phyloP scores from a whole-genome alignment of 2,113 vertebrate species.

The Panurus biarmicus region DNA sequence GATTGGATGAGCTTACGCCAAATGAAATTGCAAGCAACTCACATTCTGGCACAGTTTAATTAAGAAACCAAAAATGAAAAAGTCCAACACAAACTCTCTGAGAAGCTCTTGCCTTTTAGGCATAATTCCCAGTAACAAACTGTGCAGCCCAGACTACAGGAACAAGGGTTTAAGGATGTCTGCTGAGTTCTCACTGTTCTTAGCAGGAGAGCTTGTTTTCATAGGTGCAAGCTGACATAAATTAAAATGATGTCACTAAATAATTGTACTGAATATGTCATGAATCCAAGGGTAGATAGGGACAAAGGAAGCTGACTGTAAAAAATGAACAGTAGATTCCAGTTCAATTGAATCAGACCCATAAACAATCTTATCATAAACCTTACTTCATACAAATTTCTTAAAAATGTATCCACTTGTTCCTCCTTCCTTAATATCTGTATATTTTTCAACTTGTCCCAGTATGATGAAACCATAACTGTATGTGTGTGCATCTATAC shows the following conservation, averaged over 20 bases:
- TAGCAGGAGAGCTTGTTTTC: background rate
- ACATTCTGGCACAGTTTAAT: constrained; percentile 22
- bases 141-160: constrained; percentile 4
- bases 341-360: background rate
- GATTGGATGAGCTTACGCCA: constrained; percentile 34
- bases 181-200: constrained; percentile 1
- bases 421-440: background rate
- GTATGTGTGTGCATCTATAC: background rate
- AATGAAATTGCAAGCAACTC: constrained; percentile 42
- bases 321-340: background rate
- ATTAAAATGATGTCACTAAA: constrained; percentile 9
- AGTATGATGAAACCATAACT: background rate
- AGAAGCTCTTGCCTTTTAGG: constrained; percentile 38
- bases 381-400: background rate
- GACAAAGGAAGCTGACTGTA: background rate
- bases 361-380: background rate
- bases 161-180: background rate
- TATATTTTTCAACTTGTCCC: background rate
- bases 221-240: background rate
- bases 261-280: background rate
- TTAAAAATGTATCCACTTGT: background rate
- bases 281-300: constrained; percentile 14
- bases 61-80: constrained; percentile 16
- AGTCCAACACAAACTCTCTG: background rate
- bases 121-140: constrained; percentile 47